Evolutionary conservation across 2,888 invertebrate species (phyloP).

Genomic region (Apocheima hispidaria): DNA sequence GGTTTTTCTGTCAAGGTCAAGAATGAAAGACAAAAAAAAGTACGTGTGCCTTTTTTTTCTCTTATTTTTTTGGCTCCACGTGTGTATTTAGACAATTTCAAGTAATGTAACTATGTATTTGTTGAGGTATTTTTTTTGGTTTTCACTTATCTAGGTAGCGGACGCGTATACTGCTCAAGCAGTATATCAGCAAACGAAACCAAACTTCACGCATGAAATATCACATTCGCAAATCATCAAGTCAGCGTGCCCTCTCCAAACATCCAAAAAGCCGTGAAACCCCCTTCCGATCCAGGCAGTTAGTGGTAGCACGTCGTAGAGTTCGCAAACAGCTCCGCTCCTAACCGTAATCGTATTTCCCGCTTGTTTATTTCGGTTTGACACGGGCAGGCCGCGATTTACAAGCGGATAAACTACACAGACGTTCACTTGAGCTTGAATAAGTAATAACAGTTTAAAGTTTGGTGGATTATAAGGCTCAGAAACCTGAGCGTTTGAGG

Average conservation of each 20-base stretch:
- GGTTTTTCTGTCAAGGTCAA: no score
- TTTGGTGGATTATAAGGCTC: conserved; percentile 16
- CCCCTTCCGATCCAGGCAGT: conserved; percentile 25
- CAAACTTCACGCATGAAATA: conserved; percentile 18
- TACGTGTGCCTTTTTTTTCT: no score
- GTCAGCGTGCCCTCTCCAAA: conserved; percentile 44
- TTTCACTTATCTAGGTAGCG: conserved; percentile 5
- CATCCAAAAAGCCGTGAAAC: conserved; percentile 32
- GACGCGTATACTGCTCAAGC: no score
- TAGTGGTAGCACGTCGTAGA: conserved; percentile 57
- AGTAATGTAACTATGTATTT: no score
- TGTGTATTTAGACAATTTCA: no score
- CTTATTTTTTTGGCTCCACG: no score
- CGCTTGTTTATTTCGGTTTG: conserved; percentile 73
- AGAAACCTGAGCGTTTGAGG: conserved; percentile 10
- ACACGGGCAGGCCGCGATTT: conserved; percentile 62
- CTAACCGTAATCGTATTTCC: conserved; percentile 71
- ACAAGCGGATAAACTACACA: conserved; percentile 56
- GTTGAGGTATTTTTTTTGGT: background rate
- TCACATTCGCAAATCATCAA: conserved; percentile 23
- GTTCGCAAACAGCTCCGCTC: conserved; percentile 76
- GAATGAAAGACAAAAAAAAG: no score
- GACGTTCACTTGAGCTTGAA: conserved; percentile 55
- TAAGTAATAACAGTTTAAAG: conserved; percentile 42
- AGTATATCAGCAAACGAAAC: background rate